Evolutionary conservation across 2,888 invertebrate species (phyloP).

Genomic region (Athetis lepigone): DNA sequence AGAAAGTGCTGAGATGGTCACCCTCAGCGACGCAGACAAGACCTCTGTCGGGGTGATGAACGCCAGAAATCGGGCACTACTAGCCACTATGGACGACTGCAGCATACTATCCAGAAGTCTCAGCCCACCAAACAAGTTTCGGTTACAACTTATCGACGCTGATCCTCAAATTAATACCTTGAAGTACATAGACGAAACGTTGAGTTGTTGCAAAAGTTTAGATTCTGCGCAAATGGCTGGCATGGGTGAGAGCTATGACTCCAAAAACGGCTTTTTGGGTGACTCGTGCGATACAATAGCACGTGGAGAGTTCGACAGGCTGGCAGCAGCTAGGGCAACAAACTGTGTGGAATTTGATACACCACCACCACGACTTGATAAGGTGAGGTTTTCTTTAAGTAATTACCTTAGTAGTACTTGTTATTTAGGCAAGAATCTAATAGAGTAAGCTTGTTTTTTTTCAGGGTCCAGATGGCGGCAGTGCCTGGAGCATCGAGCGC

Average conservation of each 20-base stretch:
- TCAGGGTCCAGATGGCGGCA: conserved; percentile 75
- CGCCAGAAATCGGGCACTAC: conserved; percentile 86
- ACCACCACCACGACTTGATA: conserved; percentile 81
- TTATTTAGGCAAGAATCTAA: not conserved
- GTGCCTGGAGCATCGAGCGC: conserved; percentile 90
- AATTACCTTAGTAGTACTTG: not conserved
- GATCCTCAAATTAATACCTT: conserved; percentile 91
- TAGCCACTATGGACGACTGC: conserved; percentile 90
- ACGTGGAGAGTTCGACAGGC: conserved; percentile 81
- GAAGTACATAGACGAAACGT: conserved; percentile 91
- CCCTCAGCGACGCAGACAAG: conserved; percentile 90
- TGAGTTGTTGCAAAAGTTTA: conserved; percentile 87
- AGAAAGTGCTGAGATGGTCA: conserved; percentile 93
- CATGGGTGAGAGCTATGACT: conserved; percentile 88
- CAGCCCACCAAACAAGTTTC: conserved; percentile 85
- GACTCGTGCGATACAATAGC: conserved; percentile 87
- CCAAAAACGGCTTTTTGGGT: conserved; percentile 85
- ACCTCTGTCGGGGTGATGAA: conserved; percentile 84
- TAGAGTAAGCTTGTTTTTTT: not conserved
- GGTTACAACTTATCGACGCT: conserved; percentile 84
- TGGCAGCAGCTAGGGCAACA: conserved; percentile 75
- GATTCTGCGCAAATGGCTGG: conserved; percentile 87
- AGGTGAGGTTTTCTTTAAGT: conserved; percentile 67
- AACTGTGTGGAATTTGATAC: conserved; percentile 80
- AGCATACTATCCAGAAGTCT: conserved; percentile 86